Conservation (phyloP, 2,797 vertebrate species). For the Acrocephalus scirpaceus region DNA sequence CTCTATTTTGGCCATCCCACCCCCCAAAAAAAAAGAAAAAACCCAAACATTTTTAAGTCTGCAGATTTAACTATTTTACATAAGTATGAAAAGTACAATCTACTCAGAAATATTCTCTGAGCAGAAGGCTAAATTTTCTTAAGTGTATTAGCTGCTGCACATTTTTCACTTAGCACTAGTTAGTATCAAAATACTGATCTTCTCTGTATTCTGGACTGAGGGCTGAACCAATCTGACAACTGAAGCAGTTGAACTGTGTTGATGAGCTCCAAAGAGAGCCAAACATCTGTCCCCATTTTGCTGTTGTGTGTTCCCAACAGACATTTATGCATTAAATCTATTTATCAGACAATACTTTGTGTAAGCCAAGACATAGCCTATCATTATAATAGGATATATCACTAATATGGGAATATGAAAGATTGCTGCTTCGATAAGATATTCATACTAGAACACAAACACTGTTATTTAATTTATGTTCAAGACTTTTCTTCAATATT, state of each 20-base stretch:
- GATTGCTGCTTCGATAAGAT: not conserved
- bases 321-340: conserved; percentile 57
- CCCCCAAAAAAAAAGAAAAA: accelerated
- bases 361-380: conserved; percentile 53
- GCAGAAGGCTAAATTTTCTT: not conserved
- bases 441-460: not conserved
- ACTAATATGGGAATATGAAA: conserved; percentile 35
- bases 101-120: not conserved
- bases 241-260: conserved; percentile 45
- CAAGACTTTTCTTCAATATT: not conserved
- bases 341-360: conserved; percentile 61
- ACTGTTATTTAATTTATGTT: conserved; percentile 2
- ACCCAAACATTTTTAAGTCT: not conserved
- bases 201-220: not conserved
- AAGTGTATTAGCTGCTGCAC: not conserved
- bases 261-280: conserved; percentile 59
- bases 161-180: conserved; percentile 19
- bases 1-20: not conserved
- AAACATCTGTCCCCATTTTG: conserved; percentile 63
- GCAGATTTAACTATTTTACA: not conserved
- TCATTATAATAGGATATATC: conserved; percentile 40
- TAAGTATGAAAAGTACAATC: not conserved
- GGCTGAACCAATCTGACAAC: conserved; percentile 39
- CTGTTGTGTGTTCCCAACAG: conserved; percentile 20
- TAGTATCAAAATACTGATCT: conserved; percentile 7